These are phyloP conservation scores for Prunella himalayana DNA, from an alignment of 2,113 vertebrate genomes.

Conservation along the genomic window DNA sequence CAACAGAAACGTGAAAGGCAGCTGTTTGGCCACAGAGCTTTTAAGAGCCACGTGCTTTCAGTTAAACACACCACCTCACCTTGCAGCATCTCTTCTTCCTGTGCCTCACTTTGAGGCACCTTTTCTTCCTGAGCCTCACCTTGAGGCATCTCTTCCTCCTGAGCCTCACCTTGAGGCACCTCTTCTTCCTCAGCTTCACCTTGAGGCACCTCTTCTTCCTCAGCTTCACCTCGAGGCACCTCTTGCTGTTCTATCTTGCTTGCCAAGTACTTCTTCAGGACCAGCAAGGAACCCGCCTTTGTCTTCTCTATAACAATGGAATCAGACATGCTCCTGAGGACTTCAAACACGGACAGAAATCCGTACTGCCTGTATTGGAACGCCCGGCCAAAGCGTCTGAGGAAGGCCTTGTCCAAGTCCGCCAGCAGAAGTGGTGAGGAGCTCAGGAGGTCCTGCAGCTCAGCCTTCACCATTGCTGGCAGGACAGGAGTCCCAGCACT, in stretches of 20 bases:
- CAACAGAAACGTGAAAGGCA: not conserved
- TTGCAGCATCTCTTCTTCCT: not conserved
- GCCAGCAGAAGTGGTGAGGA: constrained; percentile 78
- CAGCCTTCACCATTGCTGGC: constrained; percentile 77
- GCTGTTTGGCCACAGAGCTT: not conserved
- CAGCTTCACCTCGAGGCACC: not conserved
- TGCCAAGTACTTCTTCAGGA: constrained; percentile 56
- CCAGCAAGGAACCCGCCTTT: constrained; percentile 79
- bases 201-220: not conserved
- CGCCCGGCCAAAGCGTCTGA: constrained; percentile 72
- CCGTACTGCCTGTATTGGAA: constrained; percentile 79
- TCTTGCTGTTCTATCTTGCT: not conserved
- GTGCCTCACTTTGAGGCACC: not conserved
- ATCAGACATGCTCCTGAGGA: constrained; percentile 76
- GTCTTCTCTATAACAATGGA: constrained; percentile 75
- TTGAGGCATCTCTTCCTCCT: accelerated
- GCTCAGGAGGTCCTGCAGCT: constrained; percentile 81
- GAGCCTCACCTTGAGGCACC: not conserved
- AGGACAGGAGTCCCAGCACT: constrained; percentile 63
- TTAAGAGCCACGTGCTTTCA: accelerated
- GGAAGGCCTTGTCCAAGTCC: constrained; percentile 78
- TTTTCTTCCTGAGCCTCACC: not conserved
- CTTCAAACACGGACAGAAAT: constrained; percentile 83
- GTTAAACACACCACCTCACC: not conserved
- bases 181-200: constrained; percentile 61